A percentile compares a stretch with the other conserved stretches of the same genome.
phyloP scores from a whole-genome alignment of 2,888 invertebrate species.

The Nomada fabriciana region DNA sequence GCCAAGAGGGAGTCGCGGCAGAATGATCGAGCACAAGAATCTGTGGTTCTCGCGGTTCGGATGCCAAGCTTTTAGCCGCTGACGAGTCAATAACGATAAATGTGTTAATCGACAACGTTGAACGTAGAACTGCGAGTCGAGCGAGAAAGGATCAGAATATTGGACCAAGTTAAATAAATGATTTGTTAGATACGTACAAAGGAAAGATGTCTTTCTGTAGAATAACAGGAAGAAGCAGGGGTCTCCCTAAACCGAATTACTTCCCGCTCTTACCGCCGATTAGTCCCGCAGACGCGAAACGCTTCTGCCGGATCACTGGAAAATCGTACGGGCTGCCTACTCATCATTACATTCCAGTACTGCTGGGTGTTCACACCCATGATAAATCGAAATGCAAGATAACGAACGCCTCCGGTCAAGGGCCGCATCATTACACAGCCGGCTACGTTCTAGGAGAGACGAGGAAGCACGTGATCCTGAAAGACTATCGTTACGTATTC shows the following conservation, averaged over 20 bases:
- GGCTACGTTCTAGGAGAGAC: conserved; percentile 88
- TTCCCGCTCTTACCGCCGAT: conserved; percentile 92
- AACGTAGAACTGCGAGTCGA: neutral
- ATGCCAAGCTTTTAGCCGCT: conserved; percentile 57
- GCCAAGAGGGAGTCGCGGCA: conserved; percentile 50
- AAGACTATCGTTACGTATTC: conserved; percentile 91
- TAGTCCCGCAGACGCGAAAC: conserved; percentile 92
- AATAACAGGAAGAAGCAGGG: conserved; percentile 92
- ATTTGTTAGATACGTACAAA: neutral
- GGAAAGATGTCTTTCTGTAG: conserved; percentile 90
- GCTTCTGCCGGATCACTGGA: conserved; percentile 92
- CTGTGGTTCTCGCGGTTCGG: conserved; percentile 16
- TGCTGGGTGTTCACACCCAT: conserved; percentile 85
- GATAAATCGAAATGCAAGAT: conserved; percentile 87
- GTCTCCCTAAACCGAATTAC: conserved; percentile 93
- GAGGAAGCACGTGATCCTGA: conserved; percentile 88
- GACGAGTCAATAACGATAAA: neutral
- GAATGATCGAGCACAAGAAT: conserved; percentile 50
- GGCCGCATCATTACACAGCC: conserved; percentile 87
- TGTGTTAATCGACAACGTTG: neutral
- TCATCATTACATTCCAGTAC: conserved; percentile 92
- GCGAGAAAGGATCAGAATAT: neutral
- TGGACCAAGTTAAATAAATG: conserved; percentile 6
- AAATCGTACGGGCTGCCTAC: conserved; percentile 90
- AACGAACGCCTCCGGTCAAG: conserved; percentile 88